Evolutionary conservation across 23 tunicate species (phyloP).

Genomic region (Styela plicata): DNA sequence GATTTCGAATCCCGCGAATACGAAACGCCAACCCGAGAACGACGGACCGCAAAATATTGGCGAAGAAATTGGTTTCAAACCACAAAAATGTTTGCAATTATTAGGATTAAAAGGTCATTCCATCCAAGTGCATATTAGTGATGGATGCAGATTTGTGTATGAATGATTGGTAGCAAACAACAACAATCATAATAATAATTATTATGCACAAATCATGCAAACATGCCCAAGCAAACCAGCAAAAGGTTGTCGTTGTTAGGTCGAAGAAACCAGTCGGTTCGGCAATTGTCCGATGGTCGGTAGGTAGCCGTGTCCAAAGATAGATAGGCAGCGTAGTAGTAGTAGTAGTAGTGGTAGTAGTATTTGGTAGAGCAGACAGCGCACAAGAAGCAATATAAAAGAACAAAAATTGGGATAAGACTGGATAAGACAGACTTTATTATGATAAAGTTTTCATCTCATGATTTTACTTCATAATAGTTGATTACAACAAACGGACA

Average conservation of each 20-base stretch:
- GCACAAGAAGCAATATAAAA: background rate
- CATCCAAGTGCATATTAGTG: background rate
- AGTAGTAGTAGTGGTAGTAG: background rate
- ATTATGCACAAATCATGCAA: slow-evolving; percentile 6
- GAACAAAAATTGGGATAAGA: background rate
- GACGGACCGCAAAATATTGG: no score
- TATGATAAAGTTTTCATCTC: no score
- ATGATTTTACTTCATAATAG: no score
- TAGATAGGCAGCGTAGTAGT: background rate
- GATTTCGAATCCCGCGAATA: no score
- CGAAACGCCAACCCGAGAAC: no score
- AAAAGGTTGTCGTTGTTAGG: background rate
- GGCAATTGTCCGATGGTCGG: background rate
- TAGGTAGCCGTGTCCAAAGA: background rate
- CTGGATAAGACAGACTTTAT: no score
- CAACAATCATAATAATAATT: background rate
- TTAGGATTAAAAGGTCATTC: background rate
- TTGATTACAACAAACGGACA: no score
- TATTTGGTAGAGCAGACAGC: background rate
- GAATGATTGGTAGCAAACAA: background rate
- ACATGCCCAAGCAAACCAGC: background rate
- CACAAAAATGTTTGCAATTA: no score
- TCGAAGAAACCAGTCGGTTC: background rate
- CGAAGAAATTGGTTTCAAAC: no score
- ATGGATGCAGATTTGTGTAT: background rate